Percentiles rank a stretch among this genome's conserved stretches.
These are phyloP conservation scores for Actinopyga echinites DNA, from an alignment of 53 echinoderm and acorn worm genomes.

Conservation along the genomic window DNA sequence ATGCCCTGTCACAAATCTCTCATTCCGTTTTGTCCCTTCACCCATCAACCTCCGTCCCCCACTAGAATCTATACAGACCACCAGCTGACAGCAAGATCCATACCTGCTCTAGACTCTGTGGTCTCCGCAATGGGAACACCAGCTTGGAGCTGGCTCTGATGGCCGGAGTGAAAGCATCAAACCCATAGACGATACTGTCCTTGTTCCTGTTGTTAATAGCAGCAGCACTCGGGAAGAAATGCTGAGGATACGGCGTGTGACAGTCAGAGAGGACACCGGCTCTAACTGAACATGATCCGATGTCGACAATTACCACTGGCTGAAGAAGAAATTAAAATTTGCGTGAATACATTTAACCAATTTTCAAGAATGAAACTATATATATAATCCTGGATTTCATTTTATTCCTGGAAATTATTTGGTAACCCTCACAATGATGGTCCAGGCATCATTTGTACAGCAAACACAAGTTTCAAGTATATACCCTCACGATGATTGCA, in stretches of 20 bases:
- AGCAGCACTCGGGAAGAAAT: constrained; percentile 88
- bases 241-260: constrained; percentile 86
- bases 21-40: too few relatives aligned
- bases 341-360: background rate
- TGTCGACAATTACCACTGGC: constrained; percentile 84
- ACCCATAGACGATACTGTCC: constrained; percentile 77
- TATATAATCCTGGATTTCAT: background rate
- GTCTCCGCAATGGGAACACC: constrained; percentile 81
- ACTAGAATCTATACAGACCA: too few relatives aligned
- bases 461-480: too few relatives aligned
- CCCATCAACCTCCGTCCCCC: too few relatives aligned
- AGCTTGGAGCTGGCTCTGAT: constrained; percentile 68
- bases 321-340: constrained; percentile 15
- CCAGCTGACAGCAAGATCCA: background rate
- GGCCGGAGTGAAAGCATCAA: constrained; percentile 80
- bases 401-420: too few relatives aligned
- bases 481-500: too few relatives aligned
- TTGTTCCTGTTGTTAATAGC: constrained; percentile 79
- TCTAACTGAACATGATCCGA: constrained; percentile 92
- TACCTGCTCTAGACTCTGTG: constrained; percentile 86
- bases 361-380: background rate
- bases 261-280: constrained; percentile 91
- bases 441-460: too few relatives aligned
- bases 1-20: too few relatives aligned
- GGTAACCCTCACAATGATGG: too few relatives aligned